Percentiles rank a stretch among this genome's conserved stretches.
Conservation (phyloP, 2,888 invertebrate species). For the Gryllus longicercus region DNA sequence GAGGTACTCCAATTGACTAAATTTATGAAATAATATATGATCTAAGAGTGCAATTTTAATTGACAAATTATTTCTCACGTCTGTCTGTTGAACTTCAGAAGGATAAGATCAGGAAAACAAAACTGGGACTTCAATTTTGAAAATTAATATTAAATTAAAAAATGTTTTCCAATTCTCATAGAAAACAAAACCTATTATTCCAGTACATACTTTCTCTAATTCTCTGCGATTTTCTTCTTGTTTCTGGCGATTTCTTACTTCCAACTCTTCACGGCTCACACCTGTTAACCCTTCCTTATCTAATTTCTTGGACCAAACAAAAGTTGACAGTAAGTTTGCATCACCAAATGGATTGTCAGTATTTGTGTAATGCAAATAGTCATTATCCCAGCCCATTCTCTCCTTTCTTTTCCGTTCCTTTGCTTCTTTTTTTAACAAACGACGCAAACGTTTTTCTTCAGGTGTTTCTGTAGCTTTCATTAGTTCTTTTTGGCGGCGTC, state of each 20-base stretch:
- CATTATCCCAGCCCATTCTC: conserved; percentile 96
- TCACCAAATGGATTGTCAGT: conserved; percentile 99
- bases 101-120: no score
- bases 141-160: no score
- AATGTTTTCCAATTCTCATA: no score
- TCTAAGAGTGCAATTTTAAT: no score
- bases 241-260: conserved; percentile 76
- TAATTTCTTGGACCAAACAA: conserved; percentile 95
- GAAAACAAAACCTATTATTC: neutral
- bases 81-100: no score
- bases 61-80: no score
- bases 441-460: conserved; percentile 83
- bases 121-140: no score
- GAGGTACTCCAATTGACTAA: no score
- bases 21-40: no score
- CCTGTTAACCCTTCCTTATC: conserved; percentile 86
- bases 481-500: conserved; percentile 65
- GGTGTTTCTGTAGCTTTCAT: conserved; percentile 90
- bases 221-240: conserved; percentile 89
- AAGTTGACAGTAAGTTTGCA: conserved; percentile 88
- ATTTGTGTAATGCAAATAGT: conserved; percentile 95
- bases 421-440: conserved; percentile 84
- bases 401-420: conserved; percentile 85
- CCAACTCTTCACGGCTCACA: conserved; percentile 73
- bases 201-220: conserved; percentile 71